Percentiles rank a stretch among this genome's conserved stretches.
phyloP scores from a whole-genome alignment of 2,888 invertebrate genomes.

The Zootermopsis nevadensis region DNA sequence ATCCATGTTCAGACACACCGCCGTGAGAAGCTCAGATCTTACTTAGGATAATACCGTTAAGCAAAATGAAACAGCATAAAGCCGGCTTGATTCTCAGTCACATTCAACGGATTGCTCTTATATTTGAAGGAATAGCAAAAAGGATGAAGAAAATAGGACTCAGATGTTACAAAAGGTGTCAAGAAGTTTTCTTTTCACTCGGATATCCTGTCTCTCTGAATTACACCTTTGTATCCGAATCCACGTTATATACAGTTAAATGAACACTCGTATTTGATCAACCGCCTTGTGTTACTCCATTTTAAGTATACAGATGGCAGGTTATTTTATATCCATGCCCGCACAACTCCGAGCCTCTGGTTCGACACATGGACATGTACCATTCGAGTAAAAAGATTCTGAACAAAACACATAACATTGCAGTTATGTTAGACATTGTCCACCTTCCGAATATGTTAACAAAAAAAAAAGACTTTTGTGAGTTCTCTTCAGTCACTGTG shows the following conservation, averaged over 20 bases:
- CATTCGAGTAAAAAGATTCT: no score
- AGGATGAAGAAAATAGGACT: background rate
- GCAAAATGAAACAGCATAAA: background rate
- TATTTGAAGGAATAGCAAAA: background rate
- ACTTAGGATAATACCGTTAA: no score
- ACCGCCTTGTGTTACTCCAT: background rate
- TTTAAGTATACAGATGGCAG: background rate
- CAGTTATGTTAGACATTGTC: no score
- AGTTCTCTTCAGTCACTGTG: no score
- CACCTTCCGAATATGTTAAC: no score
- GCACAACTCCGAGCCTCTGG: no score
- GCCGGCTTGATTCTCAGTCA: background rate
- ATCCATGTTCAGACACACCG: no score
- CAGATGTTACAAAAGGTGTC: conserved; percentile 5
- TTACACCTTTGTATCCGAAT: background rate
- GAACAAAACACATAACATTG: no score
- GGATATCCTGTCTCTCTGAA: background rate
- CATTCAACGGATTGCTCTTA: background rate
- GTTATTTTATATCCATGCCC: no score
- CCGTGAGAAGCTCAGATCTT: no score
- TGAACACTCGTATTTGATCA: conserved; percentile 1
- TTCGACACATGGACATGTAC: no score
- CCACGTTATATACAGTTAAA: background rate
- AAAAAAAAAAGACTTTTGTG: no score
- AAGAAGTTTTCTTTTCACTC: background rate